Base-by-base conservation (phyloP, 2,113 vertebrate genomes). In the Trogon melanurus region DNA sequence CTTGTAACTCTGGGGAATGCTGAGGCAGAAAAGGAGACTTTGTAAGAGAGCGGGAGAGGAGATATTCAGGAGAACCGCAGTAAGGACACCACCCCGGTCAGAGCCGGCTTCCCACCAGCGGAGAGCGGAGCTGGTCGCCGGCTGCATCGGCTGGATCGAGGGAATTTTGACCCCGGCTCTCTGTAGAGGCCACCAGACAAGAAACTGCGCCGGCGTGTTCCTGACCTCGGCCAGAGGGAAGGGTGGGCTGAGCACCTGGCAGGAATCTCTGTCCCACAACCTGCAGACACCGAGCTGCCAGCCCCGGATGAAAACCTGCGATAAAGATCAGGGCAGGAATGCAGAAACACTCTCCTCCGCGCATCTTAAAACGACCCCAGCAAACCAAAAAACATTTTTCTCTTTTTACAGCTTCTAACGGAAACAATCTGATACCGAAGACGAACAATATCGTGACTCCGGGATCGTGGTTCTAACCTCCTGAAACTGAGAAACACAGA, bases 261-360 rank as follows among this genome's bases (percentile, higher is more conserved):
- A 3, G 89, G 44, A 67, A 89, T 32, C 7, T 1, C 20, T 30
- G 26, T 34, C 41, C 11, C 7, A 64, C 44, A 67, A 54, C 71
- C 86, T 83, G 84, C 72, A 66, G 79, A n/a, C 36, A 58, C 74
- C 6, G 58, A 79, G 87, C 78, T 70, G 80, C 32, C 82, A 88
- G 60, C 32, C 30, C 60, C 21, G 16, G 48, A 29, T 0, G 36
- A 44, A 45, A 84, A 95, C 80, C 60, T 56, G 82, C 78, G 88
- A 53, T 62, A 71, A 23, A 75, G 53, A 61, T 62, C 83, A 69
- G 64, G 2, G 32, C 56, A 48, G 30, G 66, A 85, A 91, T 5
- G 88, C 38, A 51, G 79, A 11, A 65, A 69, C 51, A 5, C 71
- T 10, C 10, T 22, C 45, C 60, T 13, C 45, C 41, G 0, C 2